Evolutionary conservation across 2,888 invertebrate genomes (phyloP).

Genomic region (Lithophane semibrunnea): DNA sequence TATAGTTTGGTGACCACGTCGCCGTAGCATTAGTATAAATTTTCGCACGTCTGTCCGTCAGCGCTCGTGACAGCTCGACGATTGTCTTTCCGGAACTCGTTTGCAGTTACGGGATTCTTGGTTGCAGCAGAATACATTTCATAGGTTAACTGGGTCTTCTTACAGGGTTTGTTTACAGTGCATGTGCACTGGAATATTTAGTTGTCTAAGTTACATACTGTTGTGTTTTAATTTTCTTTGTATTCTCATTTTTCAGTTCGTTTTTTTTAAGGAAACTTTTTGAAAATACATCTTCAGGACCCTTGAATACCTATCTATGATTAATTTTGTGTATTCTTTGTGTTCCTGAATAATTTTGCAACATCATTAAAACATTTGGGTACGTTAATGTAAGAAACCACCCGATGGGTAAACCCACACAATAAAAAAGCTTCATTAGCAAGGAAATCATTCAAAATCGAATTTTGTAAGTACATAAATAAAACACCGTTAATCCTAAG

Average conservation of each 20-base stretch:
- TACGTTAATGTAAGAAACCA: background rate
- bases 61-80: constrained; percentile 67
- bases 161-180: constrained; percentile 39
- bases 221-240: background rate
- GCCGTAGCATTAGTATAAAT: constrained; percentile 74
- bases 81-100: constrained; percentile 74
- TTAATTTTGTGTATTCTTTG: background rate
- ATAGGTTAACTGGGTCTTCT: constrained; percentile 59
- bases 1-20: constrained; percentile 4
- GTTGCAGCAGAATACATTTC: constrained; percentile 56
- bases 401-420: background rate
- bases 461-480: background rate
- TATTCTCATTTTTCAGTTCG: background rate
- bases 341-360: background rate
- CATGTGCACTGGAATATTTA: constrained; percentile 14
- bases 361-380: background rate
- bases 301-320: background rate
- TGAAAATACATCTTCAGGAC: background rate
- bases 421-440: background rate
- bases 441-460: background rate
- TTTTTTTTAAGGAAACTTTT: background rate
- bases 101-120: constrained; percentile 64
- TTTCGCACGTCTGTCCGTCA: constrained; percentile 75
- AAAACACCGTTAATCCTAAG: background rate
- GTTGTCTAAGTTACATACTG: background rate